Conservation (phyloP, 2,888 invertebrate genomes). For the Tipula vernalis region DNA sequence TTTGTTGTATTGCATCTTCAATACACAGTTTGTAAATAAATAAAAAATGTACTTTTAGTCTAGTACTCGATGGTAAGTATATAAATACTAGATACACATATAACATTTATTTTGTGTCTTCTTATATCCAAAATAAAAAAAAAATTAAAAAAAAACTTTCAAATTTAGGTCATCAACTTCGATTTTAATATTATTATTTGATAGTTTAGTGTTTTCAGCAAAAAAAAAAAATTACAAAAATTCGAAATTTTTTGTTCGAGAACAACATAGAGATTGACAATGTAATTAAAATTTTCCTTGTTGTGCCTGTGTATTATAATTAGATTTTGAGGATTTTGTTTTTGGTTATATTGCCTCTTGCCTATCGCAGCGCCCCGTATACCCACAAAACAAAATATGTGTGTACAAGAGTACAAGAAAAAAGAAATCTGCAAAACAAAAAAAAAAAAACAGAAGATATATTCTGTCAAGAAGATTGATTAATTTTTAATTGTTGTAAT, state of each 20-base stretch:
- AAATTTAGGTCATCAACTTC: neutral
- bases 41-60: neutral
- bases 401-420: neutral
- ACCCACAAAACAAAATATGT: neutral
- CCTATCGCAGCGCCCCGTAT: neutral
- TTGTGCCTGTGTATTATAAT: neutral
- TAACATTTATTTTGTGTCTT: neutral
- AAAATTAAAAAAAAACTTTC: neutral
- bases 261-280: neutral
- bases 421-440: neutral
- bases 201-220: neutral
- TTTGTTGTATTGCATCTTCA: neutral
- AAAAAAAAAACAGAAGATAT: neutral
- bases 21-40: neutral
- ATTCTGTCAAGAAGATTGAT: neutral
- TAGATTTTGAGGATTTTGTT: neutral
- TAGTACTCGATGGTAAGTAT: too few relatives aligned
- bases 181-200: neutral
- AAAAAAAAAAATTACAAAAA: neutral
- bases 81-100: neutral
- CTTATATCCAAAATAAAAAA: neutral
- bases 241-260: neutral
- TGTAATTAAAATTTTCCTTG: neutral
- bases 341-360: neutral
- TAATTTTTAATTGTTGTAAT: neutral